Percentiles rank a stretch among this genome's conserved stretches.
Conservation (phyloP, 1,140 invertebrate genomes). For the Chrysomallon squamiferum region DNA sequence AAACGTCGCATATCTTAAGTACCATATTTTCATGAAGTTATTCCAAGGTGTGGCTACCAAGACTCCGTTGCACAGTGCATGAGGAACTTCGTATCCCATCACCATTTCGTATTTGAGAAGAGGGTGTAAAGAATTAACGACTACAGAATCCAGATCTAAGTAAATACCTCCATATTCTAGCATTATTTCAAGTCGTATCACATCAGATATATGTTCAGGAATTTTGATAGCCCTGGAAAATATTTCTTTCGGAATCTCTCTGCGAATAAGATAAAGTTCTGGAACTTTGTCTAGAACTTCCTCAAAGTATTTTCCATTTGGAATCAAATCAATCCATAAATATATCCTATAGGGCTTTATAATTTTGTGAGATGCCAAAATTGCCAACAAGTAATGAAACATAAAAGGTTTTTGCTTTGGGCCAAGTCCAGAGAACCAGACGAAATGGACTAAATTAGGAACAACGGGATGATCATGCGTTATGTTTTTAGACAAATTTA, state of each 20-base stretch:
- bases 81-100: not conserved
- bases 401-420: not conserved
- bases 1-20: not conserved
- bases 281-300: not conserved
- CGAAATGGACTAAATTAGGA: slow-evolving; percentile 1
- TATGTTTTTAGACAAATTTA: not conserved
- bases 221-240: not conserved
- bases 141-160: not conserved
- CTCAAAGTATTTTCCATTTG: not conserved
- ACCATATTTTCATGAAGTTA: not conserved
- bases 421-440: not conserved
- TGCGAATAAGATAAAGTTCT: not conserved
- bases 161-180: slow-evolving; percentile 1
- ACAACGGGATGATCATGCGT: not conserved
- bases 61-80: not conserved
- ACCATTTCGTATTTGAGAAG: not conserved
- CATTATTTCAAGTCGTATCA: not conserved
- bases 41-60: not conserved
- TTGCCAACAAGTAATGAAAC: not conserved
- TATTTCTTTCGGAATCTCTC: not conserved
- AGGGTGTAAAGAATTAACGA: not conserved
- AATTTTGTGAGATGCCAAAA: not conserved
- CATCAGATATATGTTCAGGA: not conserved
- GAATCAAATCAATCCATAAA: not conserved
- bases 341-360: not conserved